These are phyloP conservation scores for Antedon mediterranea DNA, from an alignment of 53 echinoderm and acorn worm species.

Conservation along the genomic window DNA sequence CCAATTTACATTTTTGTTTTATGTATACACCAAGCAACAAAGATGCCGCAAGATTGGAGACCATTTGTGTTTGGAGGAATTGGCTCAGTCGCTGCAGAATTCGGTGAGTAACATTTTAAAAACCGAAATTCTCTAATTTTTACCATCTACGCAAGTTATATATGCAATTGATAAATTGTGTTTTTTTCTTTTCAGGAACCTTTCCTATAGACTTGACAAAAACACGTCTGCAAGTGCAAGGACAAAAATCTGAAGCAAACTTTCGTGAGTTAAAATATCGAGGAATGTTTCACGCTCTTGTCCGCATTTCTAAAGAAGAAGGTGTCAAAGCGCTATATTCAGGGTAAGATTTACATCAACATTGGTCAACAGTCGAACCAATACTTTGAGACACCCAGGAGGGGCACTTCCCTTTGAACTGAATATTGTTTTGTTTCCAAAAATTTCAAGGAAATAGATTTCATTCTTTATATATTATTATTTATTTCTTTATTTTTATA, in stretches of 20 bases:
- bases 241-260: conserved; percentile 50
- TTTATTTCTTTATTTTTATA: too few species aligned
- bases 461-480: too few species aligned
- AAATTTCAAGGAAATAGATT: too few species aligned
- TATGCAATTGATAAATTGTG: too few species aligned
- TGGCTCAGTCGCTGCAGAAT: conserved; percentile 74
- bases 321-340: conserved; percentile 69
- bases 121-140: too few species aligned
- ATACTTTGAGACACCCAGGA: too few species aligned
- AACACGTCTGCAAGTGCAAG: conserved; percentile 90
- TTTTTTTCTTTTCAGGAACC: conserved; percentile 38
- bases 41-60: conserved; percentile 40
- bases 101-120: conserved; percentile 60
- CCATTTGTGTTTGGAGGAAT: conserved; percentile 94
- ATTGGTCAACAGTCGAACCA: too few species aligned
- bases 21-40: background rate
- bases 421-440: too few species aligned
- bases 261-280: conserved; percentile 63
- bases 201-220: conserved; percentile 97
- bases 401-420: too few species aligned
- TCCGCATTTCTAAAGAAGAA: conserved; percentile 65
- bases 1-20: too few species aligned
- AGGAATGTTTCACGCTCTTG: conserved; percentile 81
- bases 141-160: too few species aligned
- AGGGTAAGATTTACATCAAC: conserved; percentile 71